Conservation (phyloP, 2,888 invertebrate genomes). For the Trypoxylon attenuatum region DNA sequence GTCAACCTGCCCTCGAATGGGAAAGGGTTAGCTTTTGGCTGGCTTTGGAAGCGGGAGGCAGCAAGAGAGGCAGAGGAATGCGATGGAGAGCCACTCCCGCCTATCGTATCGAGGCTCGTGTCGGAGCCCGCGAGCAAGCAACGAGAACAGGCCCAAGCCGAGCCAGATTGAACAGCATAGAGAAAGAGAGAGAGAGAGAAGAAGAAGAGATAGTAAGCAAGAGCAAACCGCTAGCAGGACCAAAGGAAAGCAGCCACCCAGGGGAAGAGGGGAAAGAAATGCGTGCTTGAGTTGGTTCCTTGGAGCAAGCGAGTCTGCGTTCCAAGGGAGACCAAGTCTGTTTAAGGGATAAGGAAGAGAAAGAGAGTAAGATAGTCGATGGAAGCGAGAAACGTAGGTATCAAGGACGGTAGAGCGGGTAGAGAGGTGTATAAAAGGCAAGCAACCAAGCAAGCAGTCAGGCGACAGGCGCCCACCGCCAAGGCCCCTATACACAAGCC, state of each 20-base stretch:
- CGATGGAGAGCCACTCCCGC: constrained; percentile 62
- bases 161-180: neutral
- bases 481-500: constrained; percentile 20
- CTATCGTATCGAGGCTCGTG: constrained; percentile 37
- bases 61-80: constrained; percentile 55
- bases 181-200: constrained; percentile 13
- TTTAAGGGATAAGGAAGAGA: neutral
- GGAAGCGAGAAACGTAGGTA: constrained; percentile 37
- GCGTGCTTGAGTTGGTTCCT: no score
- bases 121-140: constrained; percentile 21
- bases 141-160: constrained; percentile 6
- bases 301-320: no score
- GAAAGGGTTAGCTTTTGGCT: neutral
- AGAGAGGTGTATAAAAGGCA: constrained; percentile 47
- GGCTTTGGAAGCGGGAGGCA: constrained; percentile 1
- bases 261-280: neutral
- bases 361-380: constrained; percentile 9
- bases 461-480: constrained; percentile 56
- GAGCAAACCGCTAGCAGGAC: no score
- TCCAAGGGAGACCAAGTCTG: neutral
- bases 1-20: no score
- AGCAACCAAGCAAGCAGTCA: no score
- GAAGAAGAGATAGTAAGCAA: constrained; percentile 15
- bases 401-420: constrained; percentile 55
- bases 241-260: neutral